Evolutionary conservation across 2,888 invertebrate species (phyloP).

Genomic region (Campopleginae sp.): DNA sequence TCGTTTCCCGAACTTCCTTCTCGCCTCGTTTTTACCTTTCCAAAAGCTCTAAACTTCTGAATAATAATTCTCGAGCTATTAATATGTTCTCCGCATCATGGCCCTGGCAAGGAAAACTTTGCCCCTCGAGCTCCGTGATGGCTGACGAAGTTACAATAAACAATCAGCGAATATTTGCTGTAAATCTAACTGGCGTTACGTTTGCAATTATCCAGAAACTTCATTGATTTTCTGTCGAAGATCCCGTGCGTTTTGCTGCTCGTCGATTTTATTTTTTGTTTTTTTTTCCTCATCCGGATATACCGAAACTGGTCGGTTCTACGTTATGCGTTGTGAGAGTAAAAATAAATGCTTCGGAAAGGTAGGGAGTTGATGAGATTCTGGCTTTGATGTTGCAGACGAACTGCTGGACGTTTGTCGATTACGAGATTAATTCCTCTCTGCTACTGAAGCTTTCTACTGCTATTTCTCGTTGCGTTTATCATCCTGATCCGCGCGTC

Average conservation of each 20-base stretch:
- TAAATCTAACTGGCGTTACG: neutral
- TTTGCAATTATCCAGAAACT: too few species aligned
- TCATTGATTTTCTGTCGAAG: neutral
- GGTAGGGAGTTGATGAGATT: constrained; percentile 53
- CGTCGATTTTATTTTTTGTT: too few species aligned
- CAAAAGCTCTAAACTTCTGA: neutral
- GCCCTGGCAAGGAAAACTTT: neutral
- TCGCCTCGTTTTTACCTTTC: neutral
- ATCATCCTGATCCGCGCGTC: constrained; percentile 59
- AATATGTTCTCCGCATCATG: neutral
- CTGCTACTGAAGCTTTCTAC: constrained; percentile 49
- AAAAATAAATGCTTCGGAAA: neutral
- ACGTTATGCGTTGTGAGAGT: neutral
- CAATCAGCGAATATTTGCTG: neutral
- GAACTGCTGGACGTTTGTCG: constrained; percentile 75
- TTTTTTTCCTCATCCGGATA: too few species aligned
- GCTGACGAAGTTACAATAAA: neutral
- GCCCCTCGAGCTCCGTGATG: neutral
- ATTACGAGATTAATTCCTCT: constrained; percentile 79
- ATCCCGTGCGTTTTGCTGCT: neutral
- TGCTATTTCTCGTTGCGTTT: constrained; percentile 33
- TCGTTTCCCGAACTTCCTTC: neutral
- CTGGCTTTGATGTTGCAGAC: constrained; percentile 61
- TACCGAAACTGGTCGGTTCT: neutral
- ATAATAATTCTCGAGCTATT: neutral